Percentiles rank a stretch among this genome's conserved stretches.
phyloP scores from a whole-genome alignment of 2,888 invertebrate genomes.

The Ectemnius lituratus region DNA sequence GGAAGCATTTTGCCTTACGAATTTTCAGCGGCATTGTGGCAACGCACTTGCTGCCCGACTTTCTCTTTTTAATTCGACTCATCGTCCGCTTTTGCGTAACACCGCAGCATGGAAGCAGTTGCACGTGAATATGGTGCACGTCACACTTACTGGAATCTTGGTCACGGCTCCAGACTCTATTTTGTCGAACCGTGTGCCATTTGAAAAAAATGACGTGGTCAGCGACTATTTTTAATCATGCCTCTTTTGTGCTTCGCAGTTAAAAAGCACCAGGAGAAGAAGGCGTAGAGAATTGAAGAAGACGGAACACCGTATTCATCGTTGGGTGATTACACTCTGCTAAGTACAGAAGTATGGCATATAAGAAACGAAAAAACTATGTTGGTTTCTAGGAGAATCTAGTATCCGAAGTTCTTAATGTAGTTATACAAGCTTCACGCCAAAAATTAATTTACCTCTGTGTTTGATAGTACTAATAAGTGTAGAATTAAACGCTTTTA shows the following conservation, averaged over 20 bases:
- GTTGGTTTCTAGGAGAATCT: background rate
- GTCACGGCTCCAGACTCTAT: background rate
- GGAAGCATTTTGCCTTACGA: background rate
- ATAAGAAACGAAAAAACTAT: background rate
- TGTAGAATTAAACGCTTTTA: constrained; percentile 13
- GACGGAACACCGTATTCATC: background rate
- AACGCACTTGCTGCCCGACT: constrained; percentile 3
- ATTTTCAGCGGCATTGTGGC: background rate
- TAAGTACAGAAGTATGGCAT: too few relatives aligned
- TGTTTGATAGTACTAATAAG: constrained; percentile 27
- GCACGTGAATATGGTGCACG: background rate
- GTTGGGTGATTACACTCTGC: too few relatives aligned
- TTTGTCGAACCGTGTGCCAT: background rate
- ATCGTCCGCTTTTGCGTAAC: constrained; percentile 1
- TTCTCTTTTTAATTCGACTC: constrained; percentile 7
- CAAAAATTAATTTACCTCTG: constrained; percentile 65
- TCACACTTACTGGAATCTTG: too few relatives aligned
- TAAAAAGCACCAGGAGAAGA: constrained; percentile 63
- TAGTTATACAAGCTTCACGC: constrained; percentile 59
- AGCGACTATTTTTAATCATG: background rate
- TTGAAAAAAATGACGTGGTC: background rate
- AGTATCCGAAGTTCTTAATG: constrained; percentile 18
- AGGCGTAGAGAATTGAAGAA: constrained; percentile 28
- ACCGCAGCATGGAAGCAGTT: background rate
- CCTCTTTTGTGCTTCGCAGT: constrained; percentile 49